Evolutionary conservation across 1,140 invertebrate species (phyloP), one percentile per base, ranked within the genome.

Genomic region (fruit fly (Drosophila melanogaster)): DNA sequence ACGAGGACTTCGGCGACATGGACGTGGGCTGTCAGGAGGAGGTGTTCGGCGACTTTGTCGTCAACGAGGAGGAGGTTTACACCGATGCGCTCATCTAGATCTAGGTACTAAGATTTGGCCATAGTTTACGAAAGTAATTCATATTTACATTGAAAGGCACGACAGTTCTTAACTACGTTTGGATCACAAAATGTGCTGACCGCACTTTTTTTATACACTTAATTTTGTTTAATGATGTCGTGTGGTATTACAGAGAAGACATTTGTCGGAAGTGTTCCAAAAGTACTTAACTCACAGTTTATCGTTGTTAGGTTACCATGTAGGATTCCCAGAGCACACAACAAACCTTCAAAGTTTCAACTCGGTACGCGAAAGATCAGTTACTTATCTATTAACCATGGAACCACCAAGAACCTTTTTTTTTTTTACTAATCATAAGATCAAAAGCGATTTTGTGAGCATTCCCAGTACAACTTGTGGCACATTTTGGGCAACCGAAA

Each of bases 61-160:
- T 76, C 14, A 90, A 79, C 51, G 90, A 91, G 37, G 90, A 91
- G 50, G 90, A 91, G 62, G 81, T 91, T 33, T 90, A 81, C 54
- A 87, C 79, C 7, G 74, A 86, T 38, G 55, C 67, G 47, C 47
- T 75, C 19, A 46, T 67, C 41, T 87, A 87, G 53, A 58, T 24
- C 19, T 74, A 74, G 73, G 69, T n/a, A 44, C 30, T 22, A 38
- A 19, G 24, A 62, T 74, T 74, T 44, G 33, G 49, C 49, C 62
- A 70, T 69, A 50, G 22, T 30, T 41, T 30, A 40, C 17, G 14
- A 33, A 15, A 19, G 41, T 35, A 40, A 33, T 51, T 40, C 65
- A 65, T 37, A 15, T 57, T 64, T 64, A 37, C 30, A 22, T 6
- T 62, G 22, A 12, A 46, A 15, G 66, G 19, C 14, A 55, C 11